Percentiles rank a stretch among this genome's conserved stretches.
These are phyloP conservation scores for Rhabdophis nuchalis DNA, from an alignment of 2,797 vertebrate genomes.

Conservation along the genomic window DNA sequence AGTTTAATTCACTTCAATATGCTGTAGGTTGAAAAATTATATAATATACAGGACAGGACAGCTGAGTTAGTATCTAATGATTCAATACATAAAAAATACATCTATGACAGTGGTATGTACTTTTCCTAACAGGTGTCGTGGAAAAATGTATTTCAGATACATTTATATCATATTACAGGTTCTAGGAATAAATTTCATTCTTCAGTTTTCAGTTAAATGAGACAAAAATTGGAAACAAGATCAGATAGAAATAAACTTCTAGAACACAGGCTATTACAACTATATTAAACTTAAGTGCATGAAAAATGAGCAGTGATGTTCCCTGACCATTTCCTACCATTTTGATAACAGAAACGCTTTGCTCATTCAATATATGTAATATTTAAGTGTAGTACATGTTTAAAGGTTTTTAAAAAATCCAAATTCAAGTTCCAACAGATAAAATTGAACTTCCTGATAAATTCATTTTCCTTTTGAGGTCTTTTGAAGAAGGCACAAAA, in stretches of 20 bases:
- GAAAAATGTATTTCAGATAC: not conserved
- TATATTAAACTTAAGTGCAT: not conserved
- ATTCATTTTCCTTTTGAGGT: not conserved
- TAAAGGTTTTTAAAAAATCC: not conserved
- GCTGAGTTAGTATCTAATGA: not conserved
- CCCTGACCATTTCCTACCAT: not conserved
- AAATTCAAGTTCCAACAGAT: not conserved
- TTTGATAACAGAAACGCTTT: not conserved
- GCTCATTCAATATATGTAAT: not conserved
- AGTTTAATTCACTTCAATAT: not conserved
- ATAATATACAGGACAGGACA: not conserved
- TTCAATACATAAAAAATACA: not conserved
- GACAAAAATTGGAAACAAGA: not conserved
- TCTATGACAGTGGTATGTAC: not conserved
- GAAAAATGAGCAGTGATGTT: not conserved
- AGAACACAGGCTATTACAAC: not conserved
- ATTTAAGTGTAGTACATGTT: not conserved
- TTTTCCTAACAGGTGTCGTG: not conserved
- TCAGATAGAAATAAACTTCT: not conserved
- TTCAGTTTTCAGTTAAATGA: not conserved
- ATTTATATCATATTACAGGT: not conserved
- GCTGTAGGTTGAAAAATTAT: not conserved
- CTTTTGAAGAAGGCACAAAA: not conserved
- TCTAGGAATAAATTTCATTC: not conserved
- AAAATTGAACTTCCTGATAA: not conserved